Evolutionary conservation across 2,113 vertebrate genomes (phyloP).

Genomic region (Malurus melanocephalus): DNA sequence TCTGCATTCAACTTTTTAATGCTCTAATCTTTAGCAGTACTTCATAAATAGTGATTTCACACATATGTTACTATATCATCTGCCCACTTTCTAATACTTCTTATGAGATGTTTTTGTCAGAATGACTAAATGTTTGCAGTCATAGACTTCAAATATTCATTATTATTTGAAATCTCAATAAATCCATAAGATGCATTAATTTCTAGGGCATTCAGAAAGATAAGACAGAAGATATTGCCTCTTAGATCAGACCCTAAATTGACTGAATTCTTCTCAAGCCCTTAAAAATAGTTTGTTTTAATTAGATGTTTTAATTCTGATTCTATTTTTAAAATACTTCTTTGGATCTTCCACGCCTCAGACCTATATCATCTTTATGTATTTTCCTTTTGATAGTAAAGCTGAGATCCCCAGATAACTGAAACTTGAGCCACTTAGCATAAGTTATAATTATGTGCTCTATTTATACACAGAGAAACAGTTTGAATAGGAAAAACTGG

Average conservation of each 20-base stretch:
- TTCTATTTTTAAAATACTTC: not conserved
- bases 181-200: not conserved
- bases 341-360: not conserved
- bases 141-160: not conserved
- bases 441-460: slow-evolving; percentile 6
- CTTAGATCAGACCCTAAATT: not conserved
- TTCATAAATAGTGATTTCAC: not conserved
- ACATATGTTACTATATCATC: not conserved
- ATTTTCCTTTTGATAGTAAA: not conserved
- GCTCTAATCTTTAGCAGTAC: not conserved
- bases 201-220: not conserved
- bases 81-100: not conserved
- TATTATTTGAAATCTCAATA: not conserved
- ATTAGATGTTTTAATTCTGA: not conserved
- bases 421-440: not conserved
- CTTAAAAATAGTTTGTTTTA: not conserved
- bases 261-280: not conserved
- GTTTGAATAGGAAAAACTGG: not conserved
- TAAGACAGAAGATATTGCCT: not conserved
- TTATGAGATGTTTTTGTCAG: not conserved
- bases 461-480: not conserved
- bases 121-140: not conserved
- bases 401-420: not conserved
- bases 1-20: not conserved
- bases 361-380: not conserved